Percentiles rank a stretch among this genome's conserved stretches.
These are phyloP conservation scores for Nezara viridula DNA, from an alignment of 2,888 invertebrate species.

Conservation along the genomic window DNA sequence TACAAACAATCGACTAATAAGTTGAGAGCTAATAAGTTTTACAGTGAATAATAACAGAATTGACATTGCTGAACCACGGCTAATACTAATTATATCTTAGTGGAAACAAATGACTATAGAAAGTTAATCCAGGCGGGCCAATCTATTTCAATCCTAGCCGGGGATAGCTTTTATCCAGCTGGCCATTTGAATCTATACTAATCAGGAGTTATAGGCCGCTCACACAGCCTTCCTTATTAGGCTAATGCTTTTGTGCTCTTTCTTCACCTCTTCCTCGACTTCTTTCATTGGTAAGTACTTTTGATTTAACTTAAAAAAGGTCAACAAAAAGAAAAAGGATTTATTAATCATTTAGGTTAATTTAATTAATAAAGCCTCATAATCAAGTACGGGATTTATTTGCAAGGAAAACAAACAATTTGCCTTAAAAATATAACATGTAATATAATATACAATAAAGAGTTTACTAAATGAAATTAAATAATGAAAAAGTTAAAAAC, in stretches of 20 bases:
- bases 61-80: not conserved
- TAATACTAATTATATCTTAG: conserved; percentile 36
- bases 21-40: not conserved
- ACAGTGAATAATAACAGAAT: not conserved
- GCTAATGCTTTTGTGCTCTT: not conserved
- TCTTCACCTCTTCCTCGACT: not conserved
- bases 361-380: not conserved
- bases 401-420: too few relatives aligned
- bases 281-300: not conserved
- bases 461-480: too few relatives aligned
- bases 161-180: not conserved
- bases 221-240: not conserved
- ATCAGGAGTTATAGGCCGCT: not conserved
- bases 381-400: too few relatives aligned
- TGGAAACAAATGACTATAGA: not conserved
- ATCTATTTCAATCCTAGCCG: conserved; percentile 16
- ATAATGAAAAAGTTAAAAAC: too few relatives aligned
- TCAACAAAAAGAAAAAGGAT: not conserved
- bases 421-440: too few relatives aligned
- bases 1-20: not conserved
- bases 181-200: not conserved
- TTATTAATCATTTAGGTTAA: too few relatives aligned
- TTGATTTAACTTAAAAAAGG: not conserved
- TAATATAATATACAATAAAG: too few relatives aligned
- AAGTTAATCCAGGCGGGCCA: not conserved